These are phyloP conservation scores for Vanacampus margaritifer DNA, from an alignment of 2,113 vertebrate genomes.

Conservation along the genomic window DNA sequence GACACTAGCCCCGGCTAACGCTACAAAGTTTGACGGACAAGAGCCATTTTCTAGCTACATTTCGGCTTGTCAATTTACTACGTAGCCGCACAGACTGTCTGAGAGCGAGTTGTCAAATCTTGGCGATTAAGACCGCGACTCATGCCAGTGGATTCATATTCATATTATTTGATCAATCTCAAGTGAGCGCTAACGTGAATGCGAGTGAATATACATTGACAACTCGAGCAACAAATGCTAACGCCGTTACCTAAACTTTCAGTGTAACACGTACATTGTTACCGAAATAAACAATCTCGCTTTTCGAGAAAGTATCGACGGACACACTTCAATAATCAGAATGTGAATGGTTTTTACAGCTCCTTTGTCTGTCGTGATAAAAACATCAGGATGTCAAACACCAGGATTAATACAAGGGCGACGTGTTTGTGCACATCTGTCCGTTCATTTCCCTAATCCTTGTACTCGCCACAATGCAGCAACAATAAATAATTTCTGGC, in stretches of 20 bases:
- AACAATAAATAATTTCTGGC: slow-evolving; percentile 9
- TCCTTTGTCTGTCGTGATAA: not conserved
- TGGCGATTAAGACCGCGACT: not conserved
- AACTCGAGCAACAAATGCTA: slow-evolving; percentile 43
- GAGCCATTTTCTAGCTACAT: slow-evolving; percentile 27
- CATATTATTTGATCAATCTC: not conserved
- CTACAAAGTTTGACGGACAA: slow-evolving; percentile 62
- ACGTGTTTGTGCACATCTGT: slow-evolving; percentile 44
- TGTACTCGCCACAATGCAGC: slow-evolving; percentile 6
- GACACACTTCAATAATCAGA: not conserved
- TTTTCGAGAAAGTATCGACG: not conserved
- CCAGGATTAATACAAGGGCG: slow-evolving; percentile 44
- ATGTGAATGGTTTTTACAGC: not conserved
- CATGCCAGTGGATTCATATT: not conserved
- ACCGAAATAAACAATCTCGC: not conserved
- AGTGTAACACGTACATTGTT: not conserved
- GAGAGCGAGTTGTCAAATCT: not conserved
- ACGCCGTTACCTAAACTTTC: slow-evolving; percentile 18
- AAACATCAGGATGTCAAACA: slow-evolving; percentile 49
- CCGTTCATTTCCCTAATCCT: slow-evolving; percentile 32
- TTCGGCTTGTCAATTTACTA: slow-evolving; percentile 15
- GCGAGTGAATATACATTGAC: slow-evolving; percentile 21
- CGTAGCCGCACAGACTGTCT: not conserved
- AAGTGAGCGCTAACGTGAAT: not conserved
- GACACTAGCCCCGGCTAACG: slow-evolving; percentile 51